Conservation (phyloP, 2,888 invertebrate genomes). For the Rhopalosiphum nymphaeae region DNA sequence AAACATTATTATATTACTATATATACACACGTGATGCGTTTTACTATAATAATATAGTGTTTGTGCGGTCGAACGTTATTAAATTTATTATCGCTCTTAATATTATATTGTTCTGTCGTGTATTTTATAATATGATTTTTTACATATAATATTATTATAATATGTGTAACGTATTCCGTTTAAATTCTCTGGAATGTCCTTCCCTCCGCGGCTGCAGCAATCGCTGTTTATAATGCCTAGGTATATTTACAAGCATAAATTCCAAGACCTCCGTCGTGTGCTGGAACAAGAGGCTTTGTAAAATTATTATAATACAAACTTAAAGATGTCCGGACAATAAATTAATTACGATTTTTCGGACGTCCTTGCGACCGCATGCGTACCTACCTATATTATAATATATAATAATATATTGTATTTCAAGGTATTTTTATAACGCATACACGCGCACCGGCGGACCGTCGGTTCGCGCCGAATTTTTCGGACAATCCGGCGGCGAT, state of each 20-base stretch:
- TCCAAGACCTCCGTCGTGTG: neutral
- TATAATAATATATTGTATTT: neutral
- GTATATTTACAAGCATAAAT: neutral
- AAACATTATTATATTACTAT: neutral
- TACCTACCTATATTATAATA: neutral
- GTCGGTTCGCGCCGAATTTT: slow-evolving; percentile 8
- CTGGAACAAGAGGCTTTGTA: neutral
- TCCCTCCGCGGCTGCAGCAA: neutral
- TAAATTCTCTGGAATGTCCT: neutral
- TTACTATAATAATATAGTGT: neutral
- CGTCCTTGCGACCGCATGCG: slow-evolving; percentile 23
- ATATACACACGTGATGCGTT: neutral
- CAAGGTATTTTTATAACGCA: neutral
- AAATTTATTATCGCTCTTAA: slow-evolving; percentile 9
- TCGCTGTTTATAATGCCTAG: neutral
- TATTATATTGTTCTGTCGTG: neutral
- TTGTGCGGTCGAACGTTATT: slow-evolving; percentile 15
- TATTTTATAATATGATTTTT: neutral
- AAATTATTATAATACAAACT: neutral
- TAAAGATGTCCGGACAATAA: neutral
- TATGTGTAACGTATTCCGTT: neutral
- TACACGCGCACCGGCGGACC: neutral
- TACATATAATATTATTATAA: neutral
- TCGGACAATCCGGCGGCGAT: slow-evolving; percentile 22
- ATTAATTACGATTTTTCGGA: slow-evolving; percentile 54